These are phyloP conservation scores for Typhlomys cinereus DNA, from an alignment of 2,113 vertebrate species.

Conservation along the genomic window DNA sequence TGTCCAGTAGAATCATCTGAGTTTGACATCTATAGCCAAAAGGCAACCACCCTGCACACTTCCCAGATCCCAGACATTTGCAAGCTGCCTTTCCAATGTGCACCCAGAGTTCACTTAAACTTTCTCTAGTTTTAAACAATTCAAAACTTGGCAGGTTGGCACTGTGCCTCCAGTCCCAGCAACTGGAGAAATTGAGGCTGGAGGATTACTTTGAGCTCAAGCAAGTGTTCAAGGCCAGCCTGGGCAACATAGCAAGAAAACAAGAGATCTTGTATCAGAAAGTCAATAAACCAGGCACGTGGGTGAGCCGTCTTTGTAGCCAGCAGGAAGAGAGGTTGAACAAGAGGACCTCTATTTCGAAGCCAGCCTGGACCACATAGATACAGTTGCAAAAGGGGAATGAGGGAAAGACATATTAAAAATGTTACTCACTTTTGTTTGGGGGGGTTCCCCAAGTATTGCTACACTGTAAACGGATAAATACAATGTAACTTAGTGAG, in stretches of 20 bases:
- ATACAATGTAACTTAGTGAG: constrained; percentile 1
- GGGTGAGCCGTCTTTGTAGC: not conserved
- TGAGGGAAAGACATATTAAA: not conserved
- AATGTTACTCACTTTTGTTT: not conserved
- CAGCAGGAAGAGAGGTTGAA: not conserved
- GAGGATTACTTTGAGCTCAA: not conserved
- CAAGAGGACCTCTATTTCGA: not conserved
- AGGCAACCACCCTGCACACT: not conserved
- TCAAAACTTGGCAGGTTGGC: not conserved
- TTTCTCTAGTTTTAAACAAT: constrained; percentile 52
- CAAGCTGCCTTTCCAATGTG: not conserved
- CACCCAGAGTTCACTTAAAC: not conserved
- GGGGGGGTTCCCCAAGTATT: not conserved
- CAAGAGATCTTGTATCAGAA: not conserved
- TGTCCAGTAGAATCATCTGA: not conserved
- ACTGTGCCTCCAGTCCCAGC: not conserved
- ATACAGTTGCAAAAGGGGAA: not conserved
- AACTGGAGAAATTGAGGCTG: not conserved
- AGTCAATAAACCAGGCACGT: not conserved
- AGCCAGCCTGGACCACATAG: not conserved
- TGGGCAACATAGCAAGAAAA: not conserved
- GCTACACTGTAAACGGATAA: not conserved
- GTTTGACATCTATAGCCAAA: constrained; percentile 17
- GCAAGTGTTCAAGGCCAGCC: not conserved
- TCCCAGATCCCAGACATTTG: not conserved